Percentiles rank a stretch among this genome's conserved stretches.
Conservation (phyloP, 2,113 vertebrate genomes). For the Lophura nycthemera region DNA sequence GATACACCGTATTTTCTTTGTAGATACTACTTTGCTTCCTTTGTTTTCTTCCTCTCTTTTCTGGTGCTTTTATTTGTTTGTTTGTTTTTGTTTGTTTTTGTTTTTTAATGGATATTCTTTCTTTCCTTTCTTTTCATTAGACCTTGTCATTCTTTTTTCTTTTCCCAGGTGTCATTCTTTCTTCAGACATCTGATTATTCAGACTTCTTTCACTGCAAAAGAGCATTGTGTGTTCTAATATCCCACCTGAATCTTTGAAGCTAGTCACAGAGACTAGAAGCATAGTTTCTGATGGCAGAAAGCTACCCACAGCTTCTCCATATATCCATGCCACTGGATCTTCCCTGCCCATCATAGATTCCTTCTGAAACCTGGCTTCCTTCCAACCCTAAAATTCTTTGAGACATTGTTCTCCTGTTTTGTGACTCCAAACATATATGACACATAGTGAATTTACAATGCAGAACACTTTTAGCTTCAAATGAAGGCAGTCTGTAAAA, state of each 20-base stretch:
- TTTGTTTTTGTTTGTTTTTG: neutral
- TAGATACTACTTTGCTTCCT: neutral
- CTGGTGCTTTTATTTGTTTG: neutral
- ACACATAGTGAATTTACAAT: neutral
- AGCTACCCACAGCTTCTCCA: neutral
- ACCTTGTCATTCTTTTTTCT: neutral
- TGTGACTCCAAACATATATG: neutral
- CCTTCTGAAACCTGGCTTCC: neutral
- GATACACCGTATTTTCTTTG: neutral
- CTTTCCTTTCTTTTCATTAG: neutral
- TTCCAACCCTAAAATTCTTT: neutral
- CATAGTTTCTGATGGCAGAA: neutral
- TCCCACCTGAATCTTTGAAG: neutral
- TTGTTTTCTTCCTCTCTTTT: neutral
- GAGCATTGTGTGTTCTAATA: neutral
- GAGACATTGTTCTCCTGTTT: neutral
- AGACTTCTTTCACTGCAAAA: neutral
- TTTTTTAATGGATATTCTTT: neutral
- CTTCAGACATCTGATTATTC: neutral
- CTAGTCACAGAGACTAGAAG: neutral
- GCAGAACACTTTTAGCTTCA: neutral
- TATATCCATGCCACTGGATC: neutral
- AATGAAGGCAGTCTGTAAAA: neutral
- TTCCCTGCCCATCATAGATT: neutral
- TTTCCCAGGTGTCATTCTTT: neutral